A percentile compares a stretch with the other conserved stretches of the same genome.
These are phyloP conservation scores for Argyrosomus regius DNA, from an alignment of 2,797 vertebrate species.

Conservation along the genomic window DNA sequence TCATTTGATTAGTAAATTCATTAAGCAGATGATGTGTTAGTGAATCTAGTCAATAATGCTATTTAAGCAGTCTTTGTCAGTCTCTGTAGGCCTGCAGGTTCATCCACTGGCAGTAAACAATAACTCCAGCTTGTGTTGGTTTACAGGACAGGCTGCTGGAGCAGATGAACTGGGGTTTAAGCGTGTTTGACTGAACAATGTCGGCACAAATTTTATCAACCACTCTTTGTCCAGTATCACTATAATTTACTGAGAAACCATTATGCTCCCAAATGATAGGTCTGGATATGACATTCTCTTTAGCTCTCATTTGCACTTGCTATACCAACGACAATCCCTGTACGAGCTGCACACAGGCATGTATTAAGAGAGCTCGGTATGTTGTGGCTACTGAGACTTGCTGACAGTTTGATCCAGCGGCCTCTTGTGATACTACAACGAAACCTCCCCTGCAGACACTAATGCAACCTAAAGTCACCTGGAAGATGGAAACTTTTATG, in stretches of 20 bases:
- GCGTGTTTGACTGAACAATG: not conserved
- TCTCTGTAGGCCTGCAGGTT: slow-evolving; percentile 14
- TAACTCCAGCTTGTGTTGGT: not conserved
- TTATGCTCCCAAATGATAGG: not conserved
- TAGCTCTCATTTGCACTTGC: not conserved
- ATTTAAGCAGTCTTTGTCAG: not conserved
- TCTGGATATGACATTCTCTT: not conserved
- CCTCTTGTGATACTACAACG: no score
- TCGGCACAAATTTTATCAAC: not conserved
- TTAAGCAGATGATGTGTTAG: slow-evolving; percentile 7
- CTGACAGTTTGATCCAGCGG: no score
- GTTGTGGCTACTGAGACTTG: not conserved
- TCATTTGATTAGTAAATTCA: not conserved
- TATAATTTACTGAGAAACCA: not conserved
- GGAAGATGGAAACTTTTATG: no score
- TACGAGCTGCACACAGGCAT: not conserved
- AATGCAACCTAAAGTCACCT: no score
- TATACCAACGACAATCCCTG: not conserved
- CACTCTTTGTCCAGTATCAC: not conserved
- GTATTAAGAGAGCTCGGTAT: no score
- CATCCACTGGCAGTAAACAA: not conserved
- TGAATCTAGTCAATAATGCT: not conserved
- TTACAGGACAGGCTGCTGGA: not conserved
- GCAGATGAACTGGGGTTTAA: no score
- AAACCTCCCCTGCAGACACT: no score